A percentile compares a stretch with the other conserved stretches of the same genome.
Conservation (phyloP, 2,888 invertebrate species). For the Phytoseiulus persimilis region DNA sequence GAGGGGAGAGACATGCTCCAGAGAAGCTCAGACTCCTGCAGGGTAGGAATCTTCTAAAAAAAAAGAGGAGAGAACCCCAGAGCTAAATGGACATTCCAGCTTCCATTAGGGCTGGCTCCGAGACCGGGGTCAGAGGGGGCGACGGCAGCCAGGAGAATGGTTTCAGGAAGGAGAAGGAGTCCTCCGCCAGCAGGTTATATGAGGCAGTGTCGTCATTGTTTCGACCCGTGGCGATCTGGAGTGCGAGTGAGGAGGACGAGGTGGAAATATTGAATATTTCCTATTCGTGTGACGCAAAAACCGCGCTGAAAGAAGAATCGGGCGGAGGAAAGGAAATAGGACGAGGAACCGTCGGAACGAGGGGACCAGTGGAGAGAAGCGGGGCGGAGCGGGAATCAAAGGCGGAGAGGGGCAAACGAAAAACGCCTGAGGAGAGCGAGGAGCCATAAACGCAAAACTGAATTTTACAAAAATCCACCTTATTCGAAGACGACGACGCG, state of each 20-base stretch:
- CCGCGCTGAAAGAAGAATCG: neutral
- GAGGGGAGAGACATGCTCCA: neutral
- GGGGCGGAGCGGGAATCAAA: neutral
- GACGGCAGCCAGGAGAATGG: neutral
- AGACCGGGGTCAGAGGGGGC: neutral
- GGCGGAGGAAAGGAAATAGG: neutral
- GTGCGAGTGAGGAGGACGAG: neutral
- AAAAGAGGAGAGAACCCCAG: neutral
- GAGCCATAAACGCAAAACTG: conserved; percentile 37
- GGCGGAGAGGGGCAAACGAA: neutral
- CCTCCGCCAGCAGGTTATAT: neutral
- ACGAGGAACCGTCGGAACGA: neutral
- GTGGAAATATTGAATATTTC: neutral
- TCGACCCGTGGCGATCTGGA: neutral
- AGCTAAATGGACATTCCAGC: neutral
- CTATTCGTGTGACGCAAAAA: neutral
- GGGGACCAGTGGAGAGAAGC: neutral
- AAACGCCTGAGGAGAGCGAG: conserved; percentile 5
- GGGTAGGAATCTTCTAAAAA: neutral
- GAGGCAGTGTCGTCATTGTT: neutral
- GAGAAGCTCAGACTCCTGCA: neutral
- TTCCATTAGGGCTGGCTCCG: neutral
- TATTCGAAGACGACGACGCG: conserved; percentile 21
- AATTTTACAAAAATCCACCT: conserved; percentile 37
- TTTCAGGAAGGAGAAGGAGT: neutral